Percentiles rank a stretch among this genome's conserved stretches.
phyloP scores from a whole-genome alignment of 2,113 vertebrate genomes.

The Anolis carolinensis region DNA sequence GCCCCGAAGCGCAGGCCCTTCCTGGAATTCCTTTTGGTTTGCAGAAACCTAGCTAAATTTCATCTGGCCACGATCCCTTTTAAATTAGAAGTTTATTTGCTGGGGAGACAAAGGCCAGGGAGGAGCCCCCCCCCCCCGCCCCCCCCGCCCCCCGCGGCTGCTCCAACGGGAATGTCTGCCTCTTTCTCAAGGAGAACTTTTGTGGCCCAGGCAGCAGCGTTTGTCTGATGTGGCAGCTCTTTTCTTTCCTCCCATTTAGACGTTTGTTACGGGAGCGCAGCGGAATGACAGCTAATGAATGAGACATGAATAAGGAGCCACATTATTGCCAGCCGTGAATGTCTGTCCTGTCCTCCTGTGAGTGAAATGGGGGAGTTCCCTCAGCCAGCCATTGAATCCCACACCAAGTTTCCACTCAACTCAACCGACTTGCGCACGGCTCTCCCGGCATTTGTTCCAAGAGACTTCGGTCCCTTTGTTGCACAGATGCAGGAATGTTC shows the following conservation, averaged over 20 bases:
- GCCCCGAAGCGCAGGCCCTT: slow-evolving; percentile 13
- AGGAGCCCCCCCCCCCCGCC: neutral
- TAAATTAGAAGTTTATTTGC: neutral
- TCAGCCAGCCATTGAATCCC: slow-evolving; percentile 35
- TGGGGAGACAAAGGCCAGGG: neutral
- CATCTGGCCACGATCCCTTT: neutral
- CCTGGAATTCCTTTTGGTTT: neutral
- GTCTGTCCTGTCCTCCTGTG: neutral
- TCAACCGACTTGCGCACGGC: slow-evolving; percentile 7
- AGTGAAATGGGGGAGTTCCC: slow-evolving; percentile 22
- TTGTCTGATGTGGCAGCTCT: slow-evolving; percentile 23
- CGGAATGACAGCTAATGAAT: slow-evolving; percentile 39
- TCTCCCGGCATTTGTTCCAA: neutral
- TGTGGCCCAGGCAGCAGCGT: slow-evolving; percentile 14
- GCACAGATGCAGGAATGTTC: slow-evolving; percentile 12
- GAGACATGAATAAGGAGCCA: slow-evolving; percentile 29
- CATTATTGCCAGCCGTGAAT: slow-evolving; percentile 30
- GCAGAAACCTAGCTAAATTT: slow-evolving; percentile 17
- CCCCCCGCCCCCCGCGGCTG: neutral
- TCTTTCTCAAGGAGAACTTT: slow-evolving; percentile 27
- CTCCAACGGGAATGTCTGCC: neutral
- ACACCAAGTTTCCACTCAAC: slow-evolving; percentile 4
- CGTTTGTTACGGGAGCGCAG: neutral
- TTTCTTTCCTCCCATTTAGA: slow-evolving; percentile 25
- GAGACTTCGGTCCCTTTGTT: slow-evolving; percentile 21